Evolutionary conservation across 2,888 invertebrate genomes (phyloP), one percentile per base, ranked within the genome.

Genomic region (Lasioglossum oenotherae): DNA sequence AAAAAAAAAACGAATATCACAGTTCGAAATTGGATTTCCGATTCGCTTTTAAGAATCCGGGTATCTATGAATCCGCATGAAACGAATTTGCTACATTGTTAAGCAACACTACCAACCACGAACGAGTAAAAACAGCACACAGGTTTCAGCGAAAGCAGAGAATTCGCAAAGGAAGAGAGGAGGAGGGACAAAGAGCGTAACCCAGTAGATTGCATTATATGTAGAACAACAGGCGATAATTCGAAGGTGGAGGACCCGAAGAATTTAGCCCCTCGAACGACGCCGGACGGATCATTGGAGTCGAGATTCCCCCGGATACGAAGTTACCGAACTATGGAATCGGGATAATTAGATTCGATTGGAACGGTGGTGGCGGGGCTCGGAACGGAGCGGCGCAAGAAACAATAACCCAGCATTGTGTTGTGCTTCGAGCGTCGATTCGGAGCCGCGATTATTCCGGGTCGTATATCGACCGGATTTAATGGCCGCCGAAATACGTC

Each of bases 291-390:
- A 91, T 90, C 91, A 80, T 85, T 78, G 64, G 75, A 78, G 77
- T 64, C 10, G 80, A 74, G 77, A 83, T 86, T 87, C 84, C 82
- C 84, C 74, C 14, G 82, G 69, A 80, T 79, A 73, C 78, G 35
- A 78, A 86, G 78, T 85, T 80, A 86, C 35, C 80, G 75, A 81
- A 78, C 87, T 82, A 84, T 86, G 78, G 81, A 83, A 91, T 88
- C 84, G 87, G 85, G 86, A 88, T 91, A 91, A 91, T 91, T 91
- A 91, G 87, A 89, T 91, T 90, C 89, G 88, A 84, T 80, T 60
- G 81, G 81, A 86, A 85, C 82, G 87, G 78, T 78, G 72, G 64
- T 16, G 14, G 67, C 67, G 67, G 31, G 67, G 67, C 35, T 31
- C 2, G 87, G 78, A 80, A 31, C 31, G 76, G 75, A 80, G 64